phyloP scores from a whole-genome alignment of 2,113 vertebrate species.

The Antennarius striatus region DNA sequence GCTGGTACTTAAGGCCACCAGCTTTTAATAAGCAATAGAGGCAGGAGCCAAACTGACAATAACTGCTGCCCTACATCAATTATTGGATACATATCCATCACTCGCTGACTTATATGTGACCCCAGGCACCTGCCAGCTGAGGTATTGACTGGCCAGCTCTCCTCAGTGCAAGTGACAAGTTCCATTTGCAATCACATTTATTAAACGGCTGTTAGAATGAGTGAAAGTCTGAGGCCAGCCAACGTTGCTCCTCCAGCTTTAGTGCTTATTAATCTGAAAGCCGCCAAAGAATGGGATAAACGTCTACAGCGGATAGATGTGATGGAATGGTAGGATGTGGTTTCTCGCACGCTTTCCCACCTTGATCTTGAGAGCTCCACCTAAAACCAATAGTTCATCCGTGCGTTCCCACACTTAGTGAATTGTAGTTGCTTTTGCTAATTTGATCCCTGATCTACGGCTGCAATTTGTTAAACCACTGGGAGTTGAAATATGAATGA shows the following conservation, averaged over 20 bases:
- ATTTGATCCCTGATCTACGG: not conserved
- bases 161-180: slow-evolving; percentile 81
- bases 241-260: slow-evolving; percentile 58
- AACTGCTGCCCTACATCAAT: slow-evolving; percentile 83
- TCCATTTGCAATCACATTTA: slow-evolving; percentile 85
- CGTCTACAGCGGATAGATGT: slow-evolving; percentile 38
- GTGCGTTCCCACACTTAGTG: slow-evolving; percentile 1
- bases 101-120: slow-evolving; percentile 84
- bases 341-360: slow-evolving; percentile 18
- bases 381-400: slow-evolving; percentile 3
- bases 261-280: slow-evolving; percentile 72
- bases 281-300: slow-evolving; percentile 64
- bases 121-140: slow-evolving; percentile 82
- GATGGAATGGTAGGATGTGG: slow-evolving; percentile 25
- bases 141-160: slow-evolving; percentile 79
- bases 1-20: slow-evolving; percentile 83
- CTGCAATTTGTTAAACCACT: not conserved
- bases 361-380: slow-evolving; percentile 14
- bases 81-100: slow-evolving; percentile 95
- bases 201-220: slow-evolving; percentile 85
- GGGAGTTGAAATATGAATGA: not conserved
- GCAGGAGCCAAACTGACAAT: slow-evolving; percentile 82
- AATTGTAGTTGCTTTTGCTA: not conserved
- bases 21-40: slow-evolving; percentile 86
- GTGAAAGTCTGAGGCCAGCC: slow-evolving; percentile 62